These are phyloP conservation scores for Aporrectodea caliginosa DNA, from an alignment of 1,140 invertebrate genomes.

Conservation along the genomic window DNA sequence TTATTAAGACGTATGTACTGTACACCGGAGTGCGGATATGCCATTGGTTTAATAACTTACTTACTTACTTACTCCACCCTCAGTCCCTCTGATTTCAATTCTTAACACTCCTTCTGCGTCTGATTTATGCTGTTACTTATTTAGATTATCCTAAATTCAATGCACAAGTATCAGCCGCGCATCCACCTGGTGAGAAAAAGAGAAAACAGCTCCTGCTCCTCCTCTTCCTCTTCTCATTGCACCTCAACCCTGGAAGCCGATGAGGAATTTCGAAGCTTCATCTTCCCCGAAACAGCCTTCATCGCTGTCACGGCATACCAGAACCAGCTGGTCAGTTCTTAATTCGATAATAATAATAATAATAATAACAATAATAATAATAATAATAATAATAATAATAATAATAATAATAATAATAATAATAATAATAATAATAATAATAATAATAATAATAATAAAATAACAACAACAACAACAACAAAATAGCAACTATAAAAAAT, in stretches of 20 bases:
- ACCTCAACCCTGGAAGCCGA: conserved; percentile 93
- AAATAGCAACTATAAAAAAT: too few relatives aligned
- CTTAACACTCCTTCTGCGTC: neutral
- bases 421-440: too few relatives aligned
- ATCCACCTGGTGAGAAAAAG: conserved; percentile 73
- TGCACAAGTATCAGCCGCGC: conserved; percentile 97
- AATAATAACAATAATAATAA: too few relatives aligned
- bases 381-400: too few relatives aligned
- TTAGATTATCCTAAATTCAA: conserved; percentile 93
- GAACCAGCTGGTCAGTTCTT: conserved; percentile 80
- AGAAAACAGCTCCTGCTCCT: too few relatives aligned
- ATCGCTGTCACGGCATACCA: conserved; percentile 98
- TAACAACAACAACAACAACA: too few relatives aligned
- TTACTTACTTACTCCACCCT: neutral
- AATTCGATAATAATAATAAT: too few relatives aligned
- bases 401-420: too few relatives aligned
- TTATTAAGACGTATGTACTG: too few relatives aligned
- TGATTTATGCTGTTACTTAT: conserved; percentile 26
- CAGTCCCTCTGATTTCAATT: neutral
- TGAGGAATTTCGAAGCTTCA: conserved; percentile 67
- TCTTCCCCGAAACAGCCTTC: conserved; percentile 98
- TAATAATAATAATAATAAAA: too few relatives aligned
- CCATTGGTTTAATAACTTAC: neutral
- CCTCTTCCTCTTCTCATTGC: too few relatives aligned
- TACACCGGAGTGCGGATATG: too few relatives aligned